These are phyloP conservation scores for Paraplagusia blochii DNA, from an alignment of 2,113 vertebrate species.

Conservation along the genomic window DNA sequence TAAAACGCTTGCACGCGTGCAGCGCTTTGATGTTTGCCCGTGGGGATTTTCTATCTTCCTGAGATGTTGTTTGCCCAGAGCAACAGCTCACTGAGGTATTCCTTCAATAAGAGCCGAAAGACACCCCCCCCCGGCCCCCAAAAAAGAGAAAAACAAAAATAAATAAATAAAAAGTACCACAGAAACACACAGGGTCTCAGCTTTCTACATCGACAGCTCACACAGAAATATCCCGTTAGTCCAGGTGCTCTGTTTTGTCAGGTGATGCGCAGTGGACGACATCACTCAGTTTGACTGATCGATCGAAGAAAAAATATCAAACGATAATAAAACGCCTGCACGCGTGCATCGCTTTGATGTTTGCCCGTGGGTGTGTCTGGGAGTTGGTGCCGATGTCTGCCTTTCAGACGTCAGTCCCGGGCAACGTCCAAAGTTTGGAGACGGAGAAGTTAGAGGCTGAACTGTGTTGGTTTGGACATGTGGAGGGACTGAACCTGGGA, in stretches of 20 bases:
- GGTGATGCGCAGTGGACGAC: not conserved
- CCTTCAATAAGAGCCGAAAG: conserved; percentile 23
- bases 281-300: not conserved
- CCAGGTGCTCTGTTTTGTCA: not conserved
- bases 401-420: not conserved
- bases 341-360: not conserved
- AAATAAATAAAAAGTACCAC: conserved; percentile 1
- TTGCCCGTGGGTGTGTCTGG: no score
- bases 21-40: not conserved
- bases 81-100: conserved; percentile 12
- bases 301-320: not conserved
- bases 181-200: conserved; percentile 14
- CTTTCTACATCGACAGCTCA: conserved; percentile 1
- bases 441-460: no score
- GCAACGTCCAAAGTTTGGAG: no score
- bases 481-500: no score
- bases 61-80: conserved; percentile 32
- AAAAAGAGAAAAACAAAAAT: not conserved
- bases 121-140: not conserved
- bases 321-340: not conserved
- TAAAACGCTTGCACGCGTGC: not conserved
- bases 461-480: no score
- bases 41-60: conserved; percentile 31
- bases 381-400: not conserved
- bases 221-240: not conserved